These are phyloP conservation scores for Xestobium rufovillosum DNA, from an alignment of 2,888 invertebrate genomes.

Conservation along the genomic window DNA sequence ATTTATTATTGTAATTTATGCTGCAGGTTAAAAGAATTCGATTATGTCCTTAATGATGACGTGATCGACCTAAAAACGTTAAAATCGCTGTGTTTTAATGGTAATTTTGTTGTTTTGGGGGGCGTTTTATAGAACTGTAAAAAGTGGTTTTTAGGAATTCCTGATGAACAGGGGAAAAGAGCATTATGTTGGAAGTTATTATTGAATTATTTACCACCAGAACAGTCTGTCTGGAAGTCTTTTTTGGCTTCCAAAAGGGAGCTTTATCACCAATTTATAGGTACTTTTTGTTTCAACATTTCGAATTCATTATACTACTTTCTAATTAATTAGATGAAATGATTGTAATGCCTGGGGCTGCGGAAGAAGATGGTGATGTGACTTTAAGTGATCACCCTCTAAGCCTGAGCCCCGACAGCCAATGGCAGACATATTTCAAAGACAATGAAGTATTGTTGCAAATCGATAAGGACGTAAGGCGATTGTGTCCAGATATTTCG, in stretches of 20 bases:
- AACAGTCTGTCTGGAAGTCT: conserved; percentile 59
- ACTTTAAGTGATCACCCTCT: conserved; percentile 78
- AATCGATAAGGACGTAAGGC: conserved; percentile 94
- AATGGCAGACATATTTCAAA: conserved; percentile 93
- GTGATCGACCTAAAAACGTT: conserved; percentile 63
- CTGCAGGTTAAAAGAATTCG: conserved; percentile 70
- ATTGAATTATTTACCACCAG: conserved; percentile 73
- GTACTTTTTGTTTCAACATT: no score
- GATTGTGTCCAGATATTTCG: conserved; percentile 92
- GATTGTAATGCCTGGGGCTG: conserved; percentile 71
- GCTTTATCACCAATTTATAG: conserved; percentile 74
- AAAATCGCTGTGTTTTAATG: conserved; percentile 69
- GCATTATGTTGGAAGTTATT: conserved; percentile 84
- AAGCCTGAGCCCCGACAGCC: conserved; percentile 89
- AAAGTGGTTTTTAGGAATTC: conserved; percentile 60
- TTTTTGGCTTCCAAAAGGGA: conserved; percentile 67
- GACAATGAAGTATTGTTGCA: conserved; percentile 96
- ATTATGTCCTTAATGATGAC: conserved; percentile 62
- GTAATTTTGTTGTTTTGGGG: conserved; percentile 44
- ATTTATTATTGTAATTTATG: conserved; percentile 15
- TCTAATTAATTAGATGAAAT: conserved; percentile 88
- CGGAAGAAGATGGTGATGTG: conserved; percentile 52
- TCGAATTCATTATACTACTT: no score
- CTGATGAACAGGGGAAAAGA: conserved; percentile 76
- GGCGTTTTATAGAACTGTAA: conserved; percentile 6